phyloP scores from a whole-genome alignment of 2,797 vertebrate species.

The Catostomus latipinnis region DNA sequence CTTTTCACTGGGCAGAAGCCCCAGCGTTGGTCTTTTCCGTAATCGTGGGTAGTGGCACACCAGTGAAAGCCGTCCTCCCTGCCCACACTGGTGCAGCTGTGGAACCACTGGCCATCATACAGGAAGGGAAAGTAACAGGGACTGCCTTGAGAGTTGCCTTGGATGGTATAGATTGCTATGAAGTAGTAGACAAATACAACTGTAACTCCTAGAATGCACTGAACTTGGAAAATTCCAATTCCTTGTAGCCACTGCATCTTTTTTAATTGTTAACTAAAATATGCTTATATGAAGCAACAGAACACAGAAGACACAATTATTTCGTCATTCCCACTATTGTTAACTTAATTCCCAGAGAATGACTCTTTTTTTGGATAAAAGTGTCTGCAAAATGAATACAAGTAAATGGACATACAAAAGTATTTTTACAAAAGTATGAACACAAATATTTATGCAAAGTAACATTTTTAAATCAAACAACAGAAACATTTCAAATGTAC shows the following conservation, averaged over 20 bases:
- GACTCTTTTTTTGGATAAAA: no score
- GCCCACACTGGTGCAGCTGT: constrained; percentile 89
- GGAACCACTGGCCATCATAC: constrained; percentile 95
- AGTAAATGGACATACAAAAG: no score
- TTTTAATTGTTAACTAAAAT: no score
- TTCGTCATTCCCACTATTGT: no score
- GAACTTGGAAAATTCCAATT: neutral
- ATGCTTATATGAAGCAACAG: no score
- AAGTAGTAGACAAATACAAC: constrained; percentile 11
- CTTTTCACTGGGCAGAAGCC: constrained; percentile 97
- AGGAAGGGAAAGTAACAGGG: constrained; percentile 96
- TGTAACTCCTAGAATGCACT: constrained; percentile 34
- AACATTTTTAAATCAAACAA: no score
- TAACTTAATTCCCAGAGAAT: no score
- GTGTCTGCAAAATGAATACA: no score
- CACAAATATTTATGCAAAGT: no score
- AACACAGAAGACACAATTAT: no score
- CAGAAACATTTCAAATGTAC: no score
- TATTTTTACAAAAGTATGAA: no score
- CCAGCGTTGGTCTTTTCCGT: constrained; percentile 93
- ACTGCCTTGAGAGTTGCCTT: constrained; percentile 93
- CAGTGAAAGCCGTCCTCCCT: constrained; percentile 94
- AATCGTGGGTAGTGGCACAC: constrained; percentile 96
- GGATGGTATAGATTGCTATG: constrained; percentile 96
- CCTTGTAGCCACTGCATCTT: neutral